Evolutionary conservation across 1,140 invertebrate genomes (phyloP).

Genomic region (Euborellia annulipes): DNA sequence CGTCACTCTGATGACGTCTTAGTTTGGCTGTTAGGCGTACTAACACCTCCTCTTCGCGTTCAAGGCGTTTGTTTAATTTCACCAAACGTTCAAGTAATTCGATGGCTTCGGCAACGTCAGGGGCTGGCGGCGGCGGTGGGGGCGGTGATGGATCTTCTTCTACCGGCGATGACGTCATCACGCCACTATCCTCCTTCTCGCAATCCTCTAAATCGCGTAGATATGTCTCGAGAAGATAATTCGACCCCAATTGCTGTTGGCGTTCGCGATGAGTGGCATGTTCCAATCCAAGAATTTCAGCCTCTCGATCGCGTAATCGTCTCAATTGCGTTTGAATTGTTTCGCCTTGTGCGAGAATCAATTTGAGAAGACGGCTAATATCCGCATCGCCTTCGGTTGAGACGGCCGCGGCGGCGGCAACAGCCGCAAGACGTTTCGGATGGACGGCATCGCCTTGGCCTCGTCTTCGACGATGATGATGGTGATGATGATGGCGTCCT

Average conservation of each 20-base stretch:
- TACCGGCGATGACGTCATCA: constrained; percentile 19
- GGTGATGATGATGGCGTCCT: constrained; percentile 6
- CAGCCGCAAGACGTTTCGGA: constrained; percentile 14
- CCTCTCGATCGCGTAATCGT: constrained; percentile 51
- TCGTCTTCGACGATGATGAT: constrained; percentile 7
- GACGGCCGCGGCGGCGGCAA: constrained; percentile 6
- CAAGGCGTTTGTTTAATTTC: constrained; percentile 49
- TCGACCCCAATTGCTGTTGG: constrained; percentile 56
- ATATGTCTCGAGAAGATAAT: constrained; percentile 68
- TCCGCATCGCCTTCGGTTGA: constrained; percentile 25
- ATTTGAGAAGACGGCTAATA: constrained; percentile 52
- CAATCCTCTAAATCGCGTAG: constrained; percentile 35
- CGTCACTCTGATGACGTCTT: constrained; percentile 42
- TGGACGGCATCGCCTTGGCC: constrained; percentile 13
- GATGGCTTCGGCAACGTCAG: constrained; percentile 16
- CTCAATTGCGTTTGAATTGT: constrained; percentile 59
- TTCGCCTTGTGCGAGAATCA: constrained; percentile 64
- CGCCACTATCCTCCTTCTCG: constrained; percentile 39
- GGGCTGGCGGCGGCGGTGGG: neutral
- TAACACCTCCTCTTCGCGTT: constrained; percentile 49
- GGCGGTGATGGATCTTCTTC: neutral
- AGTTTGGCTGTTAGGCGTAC: constrained; percentile 46
- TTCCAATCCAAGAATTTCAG: constrained; percentile 58
- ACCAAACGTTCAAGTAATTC: constrained; percentile 51
- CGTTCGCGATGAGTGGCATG: constrained; percentile 51